Conservation (phyloP, 2,888 invertebrate genomes). For the Chrysopilus asiliformis region DNA sequence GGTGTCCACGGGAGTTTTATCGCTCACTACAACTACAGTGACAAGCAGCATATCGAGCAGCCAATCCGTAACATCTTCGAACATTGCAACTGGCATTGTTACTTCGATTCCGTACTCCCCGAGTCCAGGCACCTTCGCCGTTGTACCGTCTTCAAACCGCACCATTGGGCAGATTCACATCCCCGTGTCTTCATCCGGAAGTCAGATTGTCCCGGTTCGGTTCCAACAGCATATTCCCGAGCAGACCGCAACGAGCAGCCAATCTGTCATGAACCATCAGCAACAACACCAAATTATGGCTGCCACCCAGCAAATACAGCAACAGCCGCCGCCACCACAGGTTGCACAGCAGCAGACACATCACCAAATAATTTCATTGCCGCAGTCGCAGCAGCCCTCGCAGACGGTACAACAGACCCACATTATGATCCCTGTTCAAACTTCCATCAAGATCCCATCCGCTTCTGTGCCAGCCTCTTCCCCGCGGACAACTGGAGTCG, state of each 20-base stretch:
- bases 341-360: slow-evolving; percentile 14
- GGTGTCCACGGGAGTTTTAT: slow-evolving; percentile 31
- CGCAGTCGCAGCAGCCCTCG: slow-evolving; percentile 22
- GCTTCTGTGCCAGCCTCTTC: slow-evolving; percentile 6
- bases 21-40: slow-evolving; percentile 31
- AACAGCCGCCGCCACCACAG: slow-evolving; percentile 9
- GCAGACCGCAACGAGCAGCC: background rate
- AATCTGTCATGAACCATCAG: background rate
- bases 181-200: slow-evolving; percentile 19
- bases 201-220: slow-evolving; percentile 19
- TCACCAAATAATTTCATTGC: slow-evolving; percentile 17
- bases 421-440: slow-evolving; percentile 30
- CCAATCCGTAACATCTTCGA: slow-evolving; percentile 19
- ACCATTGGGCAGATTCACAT: slow-evolving; percentile 28
- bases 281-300: background rate
- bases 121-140: slow-evolving; percentile 31
- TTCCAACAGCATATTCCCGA: slow-evolving; percentile 2
- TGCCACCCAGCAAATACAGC: slow-evolving; percentile 9
- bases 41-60: slow-evolving; percentile 26
- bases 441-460: slow-evolving; percentile 10
- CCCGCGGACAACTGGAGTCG: slow-evolving; percentile 41
- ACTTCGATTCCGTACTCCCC: slow-evolving; percentile 28
- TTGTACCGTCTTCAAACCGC: slow-evolving; percentile 24
- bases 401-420: slow-evolving; percentile 18
- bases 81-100: slow-evolving; percentile 18